Evolutionary conservation across 2,888 invertebrate genomes (phyloP).

Genomic region (Eubasilissa splendida): DNA sequence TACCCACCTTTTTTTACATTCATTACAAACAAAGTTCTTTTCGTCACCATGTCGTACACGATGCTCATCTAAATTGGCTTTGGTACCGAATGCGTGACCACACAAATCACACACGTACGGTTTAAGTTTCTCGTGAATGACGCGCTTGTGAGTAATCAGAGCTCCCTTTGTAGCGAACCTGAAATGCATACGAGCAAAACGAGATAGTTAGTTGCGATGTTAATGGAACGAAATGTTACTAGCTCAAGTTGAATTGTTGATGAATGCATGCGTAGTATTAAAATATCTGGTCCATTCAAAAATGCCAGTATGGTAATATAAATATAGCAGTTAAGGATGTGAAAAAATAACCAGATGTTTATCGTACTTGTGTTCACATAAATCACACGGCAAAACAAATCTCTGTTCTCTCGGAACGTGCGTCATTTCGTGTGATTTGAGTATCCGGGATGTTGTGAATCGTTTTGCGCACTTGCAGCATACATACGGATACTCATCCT

Average conservation of each 20-base stretch:
- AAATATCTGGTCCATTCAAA: too few relatives aligned
- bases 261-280: too few relatives aligned
- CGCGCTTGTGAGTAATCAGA: slow-evolving; percentile 60
- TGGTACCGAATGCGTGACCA: slow-evolving; percentile 52
- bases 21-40: slow-evolving; percentile 54
- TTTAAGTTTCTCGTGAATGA: slow-evolving; percentile 61
- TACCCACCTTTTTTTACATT: slow-evolving; percentile 60
- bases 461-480: slow-evolving; percentile 61
- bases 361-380: slow-evolving; percentile 59
- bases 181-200: slow-evolving; percentile 9
- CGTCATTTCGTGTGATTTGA: slow-evolving; percentile 61
- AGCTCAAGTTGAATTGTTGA: too few relatives aligned
- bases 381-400: slow-evolving; percentile 60
- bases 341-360: not conserved
- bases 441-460: slow-evolving; percentile 60
- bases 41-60: slow-evolving; percentile 50
- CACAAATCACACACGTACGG: slow-evolving; percentile 56
- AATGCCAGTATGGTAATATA: too few relatives aligned
- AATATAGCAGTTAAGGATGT: not conserved
- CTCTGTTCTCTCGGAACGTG: slow-evolving; percentile 61
- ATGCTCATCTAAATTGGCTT: slow-evolving; percentile 55
- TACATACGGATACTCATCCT: slow-evolving; percentile 61
- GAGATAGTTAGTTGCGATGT: too few relatives aligned
- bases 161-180: slow-evolving; percentile 60
- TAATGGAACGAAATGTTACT: too few relatives aligned